Conservation (phyloP, 2,888 invertebrate genomes). For the Apamea sordens region DNA sequence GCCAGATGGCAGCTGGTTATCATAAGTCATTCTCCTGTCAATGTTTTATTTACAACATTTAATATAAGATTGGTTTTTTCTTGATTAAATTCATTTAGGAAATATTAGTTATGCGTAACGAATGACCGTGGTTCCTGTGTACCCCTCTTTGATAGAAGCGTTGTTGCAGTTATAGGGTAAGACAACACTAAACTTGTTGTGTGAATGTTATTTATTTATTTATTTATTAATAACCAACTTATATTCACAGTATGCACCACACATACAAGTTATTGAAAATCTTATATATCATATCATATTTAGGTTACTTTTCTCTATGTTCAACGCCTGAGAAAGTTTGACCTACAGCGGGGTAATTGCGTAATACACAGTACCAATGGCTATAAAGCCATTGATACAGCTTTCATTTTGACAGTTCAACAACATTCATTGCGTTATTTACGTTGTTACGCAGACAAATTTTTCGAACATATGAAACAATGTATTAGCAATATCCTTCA, state of each 20-base stretch:
- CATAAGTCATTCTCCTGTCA: conserved; percentile 35
- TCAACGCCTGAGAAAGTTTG: not conserved
- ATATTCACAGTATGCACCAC: too few relatives aligned
- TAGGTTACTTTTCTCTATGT: not conserved
- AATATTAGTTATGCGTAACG: conserved; percentile 40
- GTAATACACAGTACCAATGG: too few relatives aligned
- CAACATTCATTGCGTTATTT: too few relatives aligned
- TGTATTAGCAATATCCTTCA: too few relatives aligned
- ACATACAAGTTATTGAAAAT: too few relatives aligned
- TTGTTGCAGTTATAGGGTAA: not conserved
- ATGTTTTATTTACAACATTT: conserved; percentile 21
- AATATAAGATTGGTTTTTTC: conserved; percentile 35
- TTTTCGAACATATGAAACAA: too few relatives aligned
- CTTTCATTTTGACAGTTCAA: too few relatives aligned
- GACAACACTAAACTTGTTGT: not conserved
- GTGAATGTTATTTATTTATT: too few relatives aligned
- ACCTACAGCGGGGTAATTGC: too few relatives aligned
- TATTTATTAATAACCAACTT: too few relatives aligned
- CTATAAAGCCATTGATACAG: too few relatives aligned
- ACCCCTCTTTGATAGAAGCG: conserved; percentile 22
- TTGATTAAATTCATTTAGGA: conserved; percentile 50
- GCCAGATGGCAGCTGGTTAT: conserved; percentile 29
- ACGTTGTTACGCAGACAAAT: too few relatives aligned
- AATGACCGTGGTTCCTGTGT: conserved; percentile 40
- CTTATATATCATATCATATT: not conserved